These are phyloP conservation scores for Phallusia fumigata DNA, from an alignment of 23 tunicate species.

Conservation along the genomic window DNA sequence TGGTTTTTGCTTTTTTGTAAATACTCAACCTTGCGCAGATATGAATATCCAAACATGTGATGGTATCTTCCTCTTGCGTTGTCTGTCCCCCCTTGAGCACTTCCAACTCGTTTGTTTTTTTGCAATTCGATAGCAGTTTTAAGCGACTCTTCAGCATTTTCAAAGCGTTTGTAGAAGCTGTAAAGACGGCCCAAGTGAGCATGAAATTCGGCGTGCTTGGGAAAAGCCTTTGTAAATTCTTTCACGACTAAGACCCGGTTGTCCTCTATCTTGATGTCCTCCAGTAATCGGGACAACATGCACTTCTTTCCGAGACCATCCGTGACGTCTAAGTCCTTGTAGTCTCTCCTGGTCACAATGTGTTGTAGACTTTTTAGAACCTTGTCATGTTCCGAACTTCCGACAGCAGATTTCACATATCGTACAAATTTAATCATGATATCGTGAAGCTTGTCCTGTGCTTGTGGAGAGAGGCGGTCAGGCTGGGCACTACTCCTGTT, in stretches of 20 bases:
- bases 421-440: slow-evolving; percentile 39
- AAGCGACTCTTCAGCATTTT: slow-evolving; percentile 45
- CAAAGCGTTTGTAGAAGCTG: slow-evolving; percentile 20
- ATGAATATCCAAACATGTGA: slow-evolving; percentile 52
- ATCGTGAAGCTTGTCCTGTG: slow-evolving; percentile 12
- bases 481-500: not conserved
- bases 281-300: slow-evolving; percentile 32
- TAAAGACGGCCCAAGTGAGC: slow-evolving; percentile 66
- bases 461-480: not conserved
- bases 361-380: slow-evolving; percentile 12
- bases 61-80: slow-evolving; percentile 40
- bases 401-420: slow-evolving; percentile 15
- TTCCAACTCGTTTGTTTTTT: not conserved
- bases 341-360: slow-evolving; percentile 40
- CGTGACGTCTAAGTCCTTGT: slow-evolving; percentile 42
- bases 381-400: not conserved
- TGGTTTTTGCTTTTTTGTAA: not conserved
- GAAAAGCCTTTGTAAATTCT: slow-evolving; percentile 37
- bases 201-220: slow-evolving; percentile 46
- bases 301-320: slow-evolving; percentile 29
- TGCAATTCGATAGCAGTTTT: slow-evolving; percentile 36
- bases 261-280: slow-evolving; percentile 22
- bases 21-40: not conserved
- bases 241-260: slow-evolving; percentile 23
- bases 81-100: slow-evolving; percentile 24